These are phyloP conservation scores for Schizaphis graminum DNA, from an alignment of 2,888 invertebrate species.

Conservation along the genomic window DNA sequence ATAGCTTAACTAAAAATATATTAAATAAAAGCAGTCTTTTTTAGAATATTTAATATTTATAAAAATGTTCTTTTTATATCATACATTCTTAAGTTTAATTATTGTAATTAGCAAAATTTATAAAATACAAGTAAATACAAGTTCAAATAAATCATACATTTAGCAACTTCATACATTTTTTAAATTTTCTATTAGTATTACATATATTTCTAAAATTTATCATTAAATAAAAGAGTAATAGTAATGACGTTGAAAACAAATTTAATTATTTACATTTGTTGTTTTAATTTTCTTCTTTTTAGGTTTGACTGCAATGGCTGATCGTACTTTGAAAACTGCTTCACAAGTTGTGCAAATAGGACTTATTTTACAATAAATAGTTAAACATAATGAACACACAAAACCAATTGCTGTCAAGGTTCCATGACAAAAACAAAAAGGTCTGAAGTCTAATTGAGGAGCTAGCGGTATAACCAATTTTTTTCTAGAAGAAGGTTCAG, in stretches of 20 bases:
- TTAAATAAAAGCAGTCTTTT: background rate
- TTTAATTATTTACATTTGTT: conserved; percentile 48
- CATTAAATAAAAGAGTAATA: background rate
- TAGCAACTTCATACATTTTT: background rate
- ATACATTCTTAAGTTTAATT: background rate
- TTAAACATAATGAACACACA: conserved; percentile 97
- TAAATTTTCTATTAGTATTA: background rate
- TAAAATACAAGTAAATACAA: background rate
- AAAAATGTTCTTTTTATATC: background rate
- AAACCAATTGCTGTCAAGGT: conserved; percentile 95
- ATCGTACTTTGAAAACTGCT: conserved; percentile 91
- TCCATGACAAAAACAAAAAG: conserved; percentile 97
- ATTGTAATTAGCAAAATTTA: background rate
- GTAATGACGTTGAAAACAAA: conserved; percentile 2
- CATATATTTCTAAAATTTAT: background rate
- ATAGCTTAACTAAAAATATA: background rate
- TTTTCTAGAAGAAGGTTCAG: conserved; percentile 83
- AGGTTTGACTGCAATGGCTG: conserved; percentile 81
- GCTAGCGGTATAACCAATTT: conserved; percentile 90
- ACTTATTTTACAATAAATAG: conserved; percentile 97
- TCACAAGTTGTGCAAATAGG: conserved; percentile 98
- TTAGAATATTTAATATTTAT: background rate
- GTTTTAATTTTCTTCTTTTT: conserved; percentile 85
- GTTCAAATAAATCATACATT: conserved; percentile 17
- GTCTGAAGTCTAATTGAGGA: conserved; percentile 93